A percentile compares a stretch with the other conserved stretches of the same genome.
Conservation (phyloP, 2,113 vertebrate genomes). For the Lophius piscatorius region DNA sequence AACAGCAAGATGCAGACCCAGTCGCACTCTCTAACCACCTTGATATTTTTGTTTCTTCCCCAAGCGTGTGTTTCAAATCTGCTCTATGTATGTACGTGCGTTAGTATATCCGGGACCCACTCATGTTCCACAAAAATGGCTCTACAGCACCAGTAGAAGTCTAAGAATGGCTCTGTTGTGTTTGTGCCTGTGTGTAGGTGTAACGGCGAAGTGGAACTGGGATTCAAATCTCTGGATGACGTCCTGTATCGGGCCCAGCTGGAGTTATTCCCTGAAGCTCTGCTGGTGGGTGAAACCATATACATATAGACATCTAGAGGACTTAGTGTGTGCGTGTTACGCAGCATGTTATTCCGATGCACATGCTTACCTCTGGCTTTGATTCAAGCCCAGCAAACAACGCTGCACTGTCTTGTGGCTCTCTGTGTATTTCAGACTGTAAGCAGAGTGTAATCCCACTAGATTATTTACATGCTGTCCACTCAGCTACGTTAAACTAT, state of each 20-base stretch:
- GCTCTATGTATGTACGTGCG: no score
- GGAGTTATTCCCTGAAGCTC: conserved; percentile 94
- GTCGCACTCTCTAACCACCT: no score
- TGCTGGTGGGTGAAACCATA: conserved; percentile 87
- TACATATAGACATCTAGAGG: background rate
- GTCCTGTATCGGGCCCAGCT: conserved; percentile 94
- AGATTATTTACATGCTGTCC: conserved; percentile 77
- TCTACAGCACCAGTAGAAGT: no score
- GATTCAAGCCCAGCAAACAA: conserved; percentile 38
- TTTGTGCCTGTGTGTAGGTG: conserved; percentile 79
- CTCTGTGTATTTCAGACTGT: conserved; percentile 46
- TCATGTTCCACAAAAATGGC: no score
- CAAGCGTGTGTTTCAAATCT: no score
- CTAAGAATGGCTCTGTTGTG: background rate
- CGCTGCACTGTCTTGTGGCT: conserved; percentile 55
- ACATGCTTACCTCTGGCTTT: conserved; percentile 47
- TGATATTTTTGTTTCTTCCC: no score
- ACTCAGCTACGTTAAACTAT: conserved; percentile 63
- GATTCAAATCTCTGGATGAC: conserved; percentile 95
- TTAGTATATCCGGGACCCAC: no score
- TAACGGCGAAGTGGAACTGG: conserved; percentile 94
- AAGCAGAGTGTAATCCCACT: conserved; percentile 62
- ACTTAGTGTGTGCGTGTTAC: background rate
- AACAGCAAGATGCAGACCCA: no score
- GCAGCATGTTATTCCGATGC: conserved; percentile 44